Conservation (phyloP, 2,113 vertebrate species). For the Vulpes lagopus region DNA sequence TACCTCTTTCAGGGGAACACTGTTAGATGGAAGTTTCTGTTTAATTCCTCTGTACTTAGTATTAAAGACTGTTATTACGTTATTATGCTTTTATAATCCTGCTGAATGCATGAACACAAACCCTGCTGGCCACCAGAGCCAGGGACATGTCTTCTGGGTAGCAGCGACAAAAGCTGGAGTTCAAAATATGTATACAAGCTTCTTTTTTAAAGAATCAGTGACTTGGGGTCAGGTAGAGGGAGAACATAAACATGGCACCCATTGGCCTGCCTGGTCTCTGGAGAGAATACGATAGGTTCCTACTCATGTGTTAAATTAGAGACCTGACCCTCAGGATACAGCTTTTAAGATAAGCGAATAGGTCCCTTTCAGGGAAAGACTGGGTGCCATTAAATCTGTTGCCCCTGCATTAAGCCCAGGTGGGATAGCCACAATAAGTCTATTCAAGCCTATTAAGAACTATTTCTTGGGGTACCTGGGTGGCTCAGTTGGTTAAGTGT, state of each 20-base stretch:
- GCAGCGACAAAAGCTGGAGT: background rate
- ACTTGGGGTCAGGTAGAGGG: background rate
- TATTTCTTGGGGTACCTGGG: no score
- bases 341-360: background rate
- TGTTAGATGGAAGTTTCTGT: background rate
- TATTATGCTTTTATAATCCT: no score
- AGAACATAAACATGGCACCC: background rate
- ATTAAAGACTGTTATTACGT: background rate
- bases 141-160: background rate
- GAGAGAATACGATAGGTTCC: no score
- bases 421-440: background rate
- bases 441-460: background rate
- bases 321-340: background rate
- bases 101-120: background rate
- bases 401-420: background rate
- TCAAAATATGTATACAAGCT: background rate
- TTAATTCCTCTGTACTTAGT: background rate
- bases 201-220: background rate
- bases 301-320: background rate
- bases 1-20: background rate
- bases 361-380: background rate
- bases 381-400: background rate
- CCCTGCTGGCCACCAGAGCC: background rate
- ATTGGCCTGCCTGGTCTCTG: background rate
- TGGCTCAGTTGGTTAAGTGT: no score